Evolutionary conservation across 2,113 vertebrate species (phyloP), one percentile per base, ranked within the genome.

Genomic region (Neoarius graeffei): DNA sequence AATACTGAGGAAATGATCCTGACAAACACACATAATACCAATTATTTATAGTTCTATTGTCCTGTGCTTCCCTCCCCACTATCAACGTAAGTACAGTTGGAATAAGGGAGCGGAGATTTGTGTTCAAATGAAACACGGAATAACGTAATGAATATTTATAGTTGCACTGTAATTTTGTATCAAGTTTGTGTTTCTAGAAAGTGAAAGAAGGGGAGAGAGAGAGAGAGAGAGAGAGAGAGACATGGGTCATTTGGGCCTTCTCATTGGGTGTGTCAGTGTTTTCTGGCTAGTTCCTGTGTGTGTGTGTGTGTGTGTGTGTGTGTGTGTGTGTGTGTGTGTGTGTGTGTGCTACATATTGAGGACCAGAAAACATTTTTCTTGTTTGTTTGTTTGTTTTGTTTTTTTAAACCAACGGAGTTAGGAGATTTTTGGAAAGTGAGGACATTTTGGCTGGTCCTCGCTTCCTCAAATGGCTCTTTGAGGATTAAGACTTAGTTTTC

Each of bases 211-310:
- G n/a, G n/a, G 20, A 25, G 7, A 52, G 56, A 73, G 67, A 42
- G 13, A 60, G 11, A 85, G 35, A 2, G 52, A 8, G 77, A 71
- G 11, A 56, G 27, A 82, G n/a, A 42, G 13, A 56, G 62, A 42
- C 42, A 42, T 42, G 14, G 79, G 86, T 81, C 66, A 60, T 73
- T 79, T 17, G 3, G 42, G 23, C 19, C 4, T 56, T 84, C 54
- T 82, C 0, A 74, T 23, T 79, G 82, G 87, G 82, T 88, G 82
- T 88, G 81, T 85, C 59, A 27, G 48, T 84, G 67, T 85, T 13
- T 64, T 88, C 15, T 79, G 74, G 82, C 74, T 79, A 64, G 13
- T 73, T 52, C 42, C 57, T 11, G 10, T 48, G 13, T 35, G 2
- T 69, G 35, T 69, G 50, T 81, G 85, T 86, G 48, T 62, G 27